Base-by-base conservation (phyloP, 2,888 invertebrate species). In the Ligdia adustata region DNA sequence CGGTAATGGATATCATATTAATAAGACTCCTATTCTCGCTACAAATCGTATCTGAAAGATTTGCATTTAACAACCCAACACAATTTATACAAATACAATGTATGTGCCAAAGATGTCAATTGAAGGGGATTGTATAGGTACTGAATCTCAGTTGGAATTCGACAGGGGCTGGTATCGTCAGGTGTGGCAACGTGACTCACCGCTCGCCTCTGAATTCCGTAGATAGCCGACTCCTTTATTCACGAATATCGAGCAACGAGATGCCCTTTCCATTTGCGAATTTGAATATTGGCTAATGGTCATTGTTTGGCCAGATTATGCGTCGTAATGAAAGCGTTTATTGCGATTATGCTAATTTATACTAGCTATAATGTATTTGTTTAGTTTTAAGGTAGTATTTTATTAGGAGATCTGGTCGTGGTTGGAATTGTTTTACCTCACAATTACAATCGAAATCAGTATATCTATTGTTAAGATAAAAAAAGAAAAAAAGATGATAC, bases 151-250 rank as follows among this genome's bases (percentile, higher is more conserved):
- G 24, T 38, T 42, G 84, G 84, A 79, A 84, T 85, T 83, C 76
- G 75, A 75, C 75, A 79, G 73, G 72, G 72, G 74, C 75, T 73
- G 70, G 68, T 71, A 65, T 75, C 81, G 78, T 86, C 88, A 89
- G 88, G 88, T 87, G 88, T 85, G 88, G 87, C 68, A 62, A 69
- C 69, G 72, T 88, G 88, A 86, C 68, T 86, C 87, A 83, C 68
- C 75, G 75, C 72, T 70, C 77, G 71, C 76, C 22, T 22, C 22
- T 76, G 70, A 86, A 89, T 89, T 83, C 88, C 88, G 66, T 76
- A 82, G 84, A 85, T 83, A 84, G 73, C 70, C 79, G 75, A 81
- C 78, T 82, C 82, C 83, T 85, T 84, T 84, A 76, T 76, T 71
- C 75, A 75, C 72, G 57, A 66, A 68, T 70, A 80, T 78, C 78